Conservation (phyloP, 1,140 invertebrate species). For the Acromyrmex heyeri region DNA sequence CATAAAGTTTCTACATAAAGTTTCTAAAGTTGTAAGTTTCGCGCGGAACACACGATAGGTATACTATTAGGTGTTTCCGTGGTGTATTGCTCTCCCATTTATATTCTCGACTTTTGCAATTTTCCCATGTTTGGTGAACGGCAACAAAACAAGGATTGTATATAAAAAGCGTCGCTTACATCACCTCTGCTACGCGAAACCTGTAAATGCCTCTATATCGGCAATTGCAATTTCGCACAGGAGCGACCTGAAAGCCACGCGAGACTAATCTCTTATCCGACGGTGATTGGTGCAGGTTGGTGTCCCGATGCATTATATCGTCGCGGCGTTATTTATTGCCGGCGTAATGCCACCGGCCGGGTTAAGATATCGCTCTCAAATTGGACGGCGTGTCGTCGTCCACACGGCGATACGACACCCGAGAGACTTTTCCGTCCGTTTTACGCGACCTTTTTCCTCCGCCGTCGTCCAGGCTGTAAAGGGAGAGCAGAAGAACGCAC, state of each 20-base stretch:
- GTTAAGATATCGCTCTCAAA: constrained; percentile 81
- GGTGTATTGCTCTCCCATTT: neutral
- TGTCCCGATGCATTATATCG: constrained; percentile 47
- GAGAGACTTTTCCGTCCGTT: constrained; percentile 68
- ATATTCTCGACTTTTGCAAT: constrained; percentile 20
- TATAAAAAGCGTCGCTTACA: constrained; percentile 42
- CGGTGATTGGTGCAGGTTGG: constrained; percentile 19
- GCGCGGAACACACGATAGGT: neutral
- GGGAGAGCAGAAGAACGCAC: neutral
- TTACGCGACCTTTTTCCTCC: constrained; percentile 63
- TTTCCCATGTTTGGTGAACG: constrained; percentile 17
- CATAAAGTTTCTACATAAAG: neutral
- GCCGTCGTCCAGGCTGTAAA: neutral
- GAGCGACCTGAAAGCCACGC: constrained; percentile 23
- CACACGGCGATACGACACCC: constrained; percentile 70
- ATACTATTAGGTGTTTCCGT: constrained; percentile 7
- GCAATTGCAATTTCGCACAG: constrained; percentile 25
- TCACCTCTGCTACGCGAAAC: neutral
- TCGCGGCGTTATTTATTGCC: constrained; percentile 76
- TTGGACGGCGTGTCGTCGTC: constrained; percentile 73
- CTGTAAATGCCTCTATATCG: constrained; percentile 10
- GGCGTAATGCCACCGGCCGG: constrained; percentile 73
- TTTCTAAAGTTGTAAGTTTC: neutral
- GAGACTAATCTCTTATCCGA: constrained; percentile 55
- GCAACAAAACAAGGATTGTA: neutral